Evolutionary conservation across 2,888 invertebrate genomes (phyloP), one percentile per base, ranked within the genome.

Genomic region (Aradus depressus): DNA sequence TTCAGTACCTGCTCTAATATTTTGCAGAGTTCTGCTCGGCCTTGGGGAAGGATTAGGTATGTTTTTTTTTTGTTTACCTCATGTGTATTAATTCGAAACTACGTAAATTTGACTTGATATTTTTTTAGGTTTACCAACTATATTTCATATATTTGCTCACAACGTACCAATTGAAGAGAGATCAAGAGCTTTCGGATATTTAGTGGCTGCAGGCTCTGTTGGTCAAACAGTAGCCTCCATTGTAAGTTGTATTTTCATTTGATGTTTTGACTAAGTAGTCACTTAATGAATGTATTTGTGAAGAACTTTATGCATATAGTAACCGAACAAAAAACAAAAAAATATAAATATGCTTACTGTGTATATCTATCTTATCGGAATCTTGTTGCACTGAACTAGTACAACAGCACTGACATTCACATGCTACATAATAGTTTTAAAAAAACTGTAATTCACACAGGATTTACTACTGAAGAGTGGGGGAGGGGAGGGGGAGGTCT

Each of bases 211-310:
- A 51, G 83, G 83, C 32, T 80, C 81, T n/a, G 75, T 81, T 44
- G 83, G 84, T 8, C 83, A 83, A 68, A 82, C 81, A 26, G 73
- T 81, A 21, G 80, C 83, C 23, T 80, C 82, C 53, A 68, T 84
- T 61, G 77, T 81, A 67, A 71, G 73, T 67, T 22, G 5, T 42
- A 16, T 22, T 8, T 23, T 22, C 16, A 8, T 28, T 4, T 4
- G 12, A 12, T 14, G 35, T 47, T 26, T 47, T 34, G 56, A 12
- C 63, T n/a, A n/a, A n/a, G n/a, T n/a, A n/a, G n/a, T n/a, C n/a
- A n/a, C n/a, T n/a, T n/a, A n/a, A n/a, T n/a, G n/a, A n/a, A n/a
- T n/a, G n/a, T n/a, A n/a, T n/a, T n/a, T n/a, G n/a, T n/a, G n/a
- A n/a, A n/a, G n/a, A n/a, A n/a, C n/a, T n/a, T n/a, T n/a, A n/a